phyloP scores from a whole-genome alignment of 2,797 vertebrate species.

The Sebastes melanostomus region DNA sequence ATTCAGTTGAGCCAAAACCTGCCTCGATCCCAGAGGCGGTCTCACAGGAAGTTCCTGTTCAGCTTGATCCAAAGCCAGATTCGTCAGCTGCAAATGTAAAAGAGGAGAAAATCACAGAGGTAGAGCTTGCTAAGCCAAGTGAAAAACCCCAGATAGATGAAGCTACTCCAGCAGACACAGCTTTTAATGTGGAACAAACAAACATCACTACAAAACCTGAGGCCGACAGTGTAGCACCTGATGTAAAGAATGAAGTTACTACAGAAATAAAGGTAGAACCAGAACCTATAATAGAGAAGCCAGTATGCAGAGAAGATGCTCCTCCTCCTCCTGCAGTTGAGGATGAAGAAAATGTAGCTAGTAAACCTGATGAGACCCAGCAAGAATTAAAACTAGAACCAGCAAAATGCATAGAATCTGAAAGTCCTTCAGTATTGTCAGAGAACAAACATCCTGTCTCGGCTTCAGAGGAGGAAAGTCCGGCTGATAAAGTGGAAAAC shows the following conservation, averaged over 20 bases:
- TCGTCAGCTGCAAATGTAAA: background rate
- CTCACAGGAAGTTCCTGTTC: conserved; percentile 40
- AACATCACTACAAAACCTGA: background rate
- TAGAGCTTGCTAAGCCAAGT: background rate
- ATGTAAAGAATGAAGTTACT: conserved; percentile 4
- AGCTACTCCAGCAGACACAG: background rate
- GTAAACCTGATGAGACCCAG: conserved; percentile 8
- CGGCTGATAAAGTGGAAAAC: conserved; percentile 5
- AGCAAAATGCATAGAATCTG: background rate
- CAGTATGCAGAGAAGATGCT: background rate
- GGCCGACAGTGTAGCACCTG: background rate
- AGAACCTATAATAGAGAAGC: conserved; percentile 18
- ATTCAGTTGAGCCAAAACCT: conserved; percentile 32
- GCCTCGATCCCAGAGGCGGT: conserved; percentile 14
- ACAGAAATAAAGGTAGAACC: conserved; percentile 29
- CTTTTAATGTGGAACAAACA: conserved; percentile 1
- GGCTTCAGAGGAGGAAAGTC: conserved; percentile 19
- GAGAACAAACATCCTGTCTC: conserved; percentile 2
- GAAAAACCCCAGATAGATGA: conserved; percentile 23
- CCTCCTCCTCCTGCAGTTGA: background rate
- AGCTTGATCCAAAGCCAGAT: conserved; percentile 11
- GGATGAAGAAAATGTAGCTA: background rate
- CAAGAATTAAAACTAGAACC: conserved; percentile 15
- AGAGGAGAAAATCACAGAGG: conserved; percentile 12
- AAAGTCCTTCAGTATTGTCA: background rate